Conservation (phyloP, 2,888 invertebrate species). For the Entomobrya multifasciata region DNA sequence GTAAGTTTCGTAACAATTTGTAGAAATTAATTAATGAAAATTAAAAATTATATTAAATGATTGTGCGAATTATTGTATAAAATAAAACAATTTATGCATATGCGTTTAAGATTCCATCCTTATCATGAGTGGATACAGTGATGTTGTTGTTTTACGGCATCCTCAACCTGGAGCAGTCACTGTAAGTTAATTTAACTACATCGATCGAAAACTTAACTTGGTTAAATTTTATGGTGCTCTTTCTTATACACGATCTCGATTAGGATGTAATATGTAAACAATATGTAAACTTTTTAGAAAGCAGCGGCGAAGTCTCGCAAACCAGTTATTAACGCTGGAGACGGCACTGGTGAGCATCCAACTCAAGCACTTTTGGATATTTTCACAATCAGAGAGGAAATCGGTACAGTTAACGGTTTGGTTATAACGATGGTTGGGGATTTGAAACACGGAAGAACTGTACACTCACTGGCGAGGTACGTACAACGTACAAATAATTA, state of each 20-base stretch:
- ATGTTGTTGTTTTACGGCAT: conserved; percentile 96
- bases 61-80: too few species aligned
- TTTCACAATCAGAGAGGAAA: conserved; percentile 99
- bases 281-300: conserved; percentile 85
- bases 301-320: conserved; percentile 92
- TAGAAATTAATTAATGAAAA: too few species aligned
- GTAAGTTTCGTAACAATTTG: too few species aligned
- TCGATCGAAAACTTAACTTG: not conserved
- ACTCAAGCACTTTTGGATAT: conserved; percentile 98
- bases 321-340: conserved; percentile 98
- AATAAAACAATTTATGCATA: too few species aligned
- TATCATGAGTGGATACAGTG: conserved; percentile 95
- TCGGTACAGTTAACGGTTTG: conserved; percentile 98
- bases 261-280: too few species aligned
- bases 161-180: conserved; percentile 94
- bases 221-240: conserved; percentile 20
- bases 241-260: too few species aligned
- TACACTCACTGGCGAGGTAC: conserved; percentile 95
- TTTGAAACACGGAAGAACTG: conserved; percentile 97
- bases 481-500: too few species aligned
- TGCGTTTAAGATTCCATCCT: conserved; percentile 88
- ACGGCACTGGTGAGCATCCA: conserved; percentile 98
- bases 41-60: too few species aligned
- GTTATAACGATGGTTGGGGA: conserved; percentile 99
- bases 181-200: conserved; percentile 83